Conservation (phyloP, 2,888 invertebrate species). For the Mycalesis mineus region DNA sequence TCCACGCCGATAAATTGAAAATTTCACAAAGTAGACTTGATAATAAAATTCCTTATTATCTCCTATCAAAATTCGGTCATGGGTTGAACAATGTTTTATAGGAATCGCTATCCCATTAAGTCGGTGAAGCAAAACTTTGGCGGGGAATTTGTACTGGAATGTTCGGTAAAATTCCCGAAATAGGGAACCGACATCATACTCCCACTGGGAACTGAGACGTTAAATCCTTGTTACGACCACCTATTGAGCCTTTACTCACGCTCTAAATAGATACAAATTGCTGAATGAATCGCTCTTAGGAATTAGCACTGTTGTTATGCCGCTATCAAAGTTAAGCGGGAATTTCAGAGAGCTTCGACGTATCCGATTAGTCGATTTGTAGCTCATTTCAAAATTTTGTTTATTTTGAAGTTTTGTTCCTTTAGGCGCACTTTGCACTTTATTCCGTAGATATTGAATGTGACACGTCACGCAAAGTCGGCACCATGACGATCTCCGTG, state of each 20-base stretch:
- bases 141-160: constrained; percentile 66
- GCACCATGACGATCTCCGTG: too few species aligned
- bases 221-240: constrained; percentile 63
- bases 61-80: constrained; percentile 29
- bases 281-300: constrained; percentile 48
- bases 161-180: constrained; percentile 60
- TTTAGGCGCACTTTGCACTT: too few species aligned
- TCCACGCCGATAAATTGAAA: constrained; percentile 27
- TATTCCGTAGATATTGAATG: too few species aligned
- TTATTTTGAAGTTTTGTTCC: too few species aligned
- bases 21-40: constrained; percentile 22
- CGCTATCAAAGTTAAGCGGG: constrained; percentile 8
- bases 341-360: neutral
- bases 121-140: constrained; percentile 51
- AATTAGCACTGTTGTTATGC: constrained; percentile 39
- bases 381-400: neutral
- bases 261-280: constrained; percentile 64
- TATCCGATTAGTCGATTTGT: neutral
- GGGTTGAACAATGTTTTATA: constrained; percentile 33
- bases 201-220: constrained; percentile 62
- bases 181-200: constrained; percentile 47
- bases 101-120: constrained; percentile 42
- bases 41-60: constrained; percentile 33
- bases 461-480: too few species aligned
- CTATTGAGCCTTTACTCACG: constrained; percentile 58